phyloP scores from a whole-genome alignment of 2,888 invertebrate species.

The Parthenolecanium corni region DNA sequence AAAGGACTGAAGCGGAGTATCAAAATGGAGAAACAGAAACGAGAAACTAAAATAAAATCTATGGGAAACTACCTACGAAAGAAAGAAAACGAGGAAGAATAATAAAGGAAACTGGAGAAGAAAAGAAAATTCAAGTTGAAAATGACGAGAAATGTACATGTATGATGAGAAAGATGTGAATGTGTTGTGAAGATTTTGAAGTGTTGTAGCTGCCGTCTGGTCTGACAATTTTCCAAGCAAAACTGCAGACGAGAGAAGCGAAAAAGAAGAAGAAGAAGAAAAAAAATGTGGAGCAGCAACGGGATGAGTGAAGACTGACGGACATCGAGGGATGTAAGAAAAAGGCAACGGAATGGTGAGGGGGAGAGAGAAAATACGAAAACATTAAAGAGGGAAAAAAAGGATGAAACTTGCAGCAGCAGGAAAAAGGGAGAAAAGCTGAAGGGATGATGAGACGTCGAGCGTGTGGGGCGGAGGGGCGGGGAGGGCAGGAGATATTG shows the following conservation, averaged over 20 bases:
- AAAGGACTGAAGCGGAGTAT: background rate
- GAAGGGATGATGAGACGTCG: background rate
- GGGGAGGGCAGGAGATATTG: slow-evolving; percentile 22
- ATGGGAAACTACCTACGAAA: background rate
- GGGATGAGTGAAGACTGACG: slow-evolving; percentile 14
- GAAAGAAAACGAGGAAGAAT: background rate
- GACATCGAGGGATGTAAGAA: no score
- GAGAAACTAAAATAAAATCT: background rate
- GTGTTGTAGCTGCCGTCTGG: slow-evolving; percentile 24
- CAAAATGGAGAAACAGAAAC: background rate
- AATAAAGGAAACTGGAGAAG: background rate
- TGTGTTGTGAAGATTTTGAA: no score
- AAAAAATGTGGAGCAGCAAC: no score
- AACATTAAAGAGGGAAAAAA: background rate
- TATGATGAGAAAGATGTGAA: no score
- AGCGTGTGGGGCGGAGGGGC: background rate
- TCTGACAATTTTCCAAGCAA: slow-evolving; percentile 13
- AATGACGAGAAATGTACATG: background rate
- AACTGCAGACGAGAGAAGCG: background rate
- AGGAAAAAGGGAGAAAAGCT: slow-evolving; percentile 6
- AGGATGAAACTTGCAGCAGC: background rate
- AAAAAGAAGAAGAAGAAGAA: no score
- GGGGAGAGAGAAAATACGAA: no score
- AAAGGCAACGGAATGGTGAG: background rate
- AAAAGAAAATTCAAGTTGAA: background rate